Base-by-base conservation (phyloP, 1,140 invertebrate genomes). In the Streblospio benedicti region DNA sequence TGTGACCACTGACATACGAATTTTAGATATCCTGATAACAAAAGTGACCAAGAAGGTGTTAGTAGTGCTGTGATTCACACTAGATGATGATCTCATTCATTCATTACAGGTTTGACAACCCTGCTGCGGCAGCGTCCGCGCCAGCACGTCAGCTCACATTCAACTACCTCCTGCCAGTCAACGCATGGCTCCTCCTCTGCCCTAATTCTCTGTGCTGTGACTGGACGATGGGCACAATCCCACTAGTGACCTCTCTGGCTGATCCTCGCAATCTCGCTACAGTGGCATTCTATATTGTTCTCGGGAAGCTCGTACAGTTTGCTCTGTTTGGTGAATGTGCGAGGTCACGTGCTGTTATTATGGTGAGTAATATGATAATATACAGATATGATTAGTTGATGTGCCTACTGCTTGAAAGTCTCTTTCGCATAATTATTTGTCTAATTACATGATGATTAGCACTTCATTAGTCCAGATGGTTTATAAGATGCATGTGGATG, bases 221-320 rank as follows among this genome's bases (percentile, higher is more conserved):
- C 80, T 97, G 93, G 93, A 97, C 93, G 44, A 97, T 97, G 94
- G 93, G 92, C 33, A 96, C 93, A 28, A 87, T 97, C 54, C 90
- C 92, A 0, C 72, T 97, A 12, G 81, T 97, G 12, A 83, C 86
- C 59, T 86, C 85, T 33, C 83, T 93, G 67, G 63, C 81, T 0
- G 94, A 97, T 79, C 69, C 81, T 0, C 81, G 94, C 33, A 97
- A 96, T 81, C 62, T 94, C n/a, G 84, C 85, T 3, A 96, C 92
- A 0, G 5, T 93, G 1, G 78, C 80, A 0, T 84, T 90, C 33
- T 90, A 90, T 66, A 65, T 77, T 0, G 81, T 80, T 5, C 67
- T 95, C 2, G 68, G 81, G 16, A 81, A 82, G 52, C 78, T 90
- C 25, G 75, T 84, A 18, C 77, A 84, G 47, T 83, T 83, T 54